Evolutionary conservation across 2,797 vertebrate species (phyloP).

Genomic region (Coendou prehensilis): DNA sequence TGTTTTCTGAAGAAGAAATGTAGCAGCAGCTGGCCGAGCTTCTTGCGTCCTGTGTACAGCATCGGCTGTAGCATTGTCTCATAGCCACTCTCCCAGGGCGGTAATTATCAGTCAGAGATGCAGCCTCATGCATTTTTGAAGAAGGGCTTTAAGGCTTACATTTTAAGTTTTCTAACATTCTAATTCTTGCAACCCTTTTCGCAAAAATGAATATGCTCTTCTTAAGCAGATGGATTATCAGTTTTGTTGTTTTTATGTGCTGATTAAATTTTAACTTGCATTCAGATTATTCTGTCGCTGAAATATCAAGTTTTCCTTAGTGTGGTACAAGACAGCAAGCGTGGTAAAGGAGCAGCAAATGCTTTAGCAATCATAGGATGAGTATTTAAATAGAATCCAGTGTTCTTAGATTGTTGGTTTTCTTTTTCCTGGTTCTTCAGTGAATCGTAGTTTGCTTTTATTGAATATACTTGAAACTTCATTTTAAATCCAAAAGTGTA

Average conservation of each 20-base stretch:
- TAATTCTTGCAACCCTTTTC: neutral
- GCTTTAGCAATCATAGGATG: constrained; percentile 81
- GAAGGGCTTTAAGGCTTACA: constrained; percentile 48
- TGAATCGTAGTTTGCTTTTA: constrained; percentile 57
- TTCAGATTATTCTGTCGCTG: constrained; percentile 73
- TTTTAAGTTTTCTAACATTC: constrained; percentile 52
- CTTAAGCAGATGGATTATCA: neutral
- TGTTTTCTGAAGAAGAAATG: constrained; percentile 24
- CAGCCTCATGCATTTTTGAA: constrained; percentile 40
- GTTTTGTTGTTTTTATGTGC: constrained; percentile 13
- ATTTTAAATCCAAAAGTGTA: constrained; percentile 20
- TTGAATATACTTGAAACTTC: neutral
- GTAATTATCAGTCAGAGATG: constrained; percentile 26
- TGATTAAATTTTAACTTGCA: constrained; percentile 72
- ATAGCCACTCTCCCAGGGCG: constrained; percentile 21
- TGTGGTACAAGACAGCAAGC: neutral
- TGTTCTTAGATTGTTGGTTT: constrained; percentile 73
- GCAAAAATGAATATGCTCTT: neutral
- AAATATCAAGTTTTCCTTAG: constrained; percentile 47
- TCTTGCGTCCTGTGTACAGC: neutral
- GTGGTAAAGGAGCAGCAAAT: constrained; percentile 57
- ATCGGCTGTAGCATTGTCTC: constrained; percentile 4
- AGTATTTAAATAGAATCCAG: constrained; percentile 76
- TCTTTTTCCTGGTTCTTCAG: constrained; percentile 69
- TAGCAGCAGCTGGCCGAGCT: constrained; percentile 50